Evolutionary conservation across 2,797 vertebrate species (phyloP).

Genomic region (Adrianichthys oophorus): DNA sequence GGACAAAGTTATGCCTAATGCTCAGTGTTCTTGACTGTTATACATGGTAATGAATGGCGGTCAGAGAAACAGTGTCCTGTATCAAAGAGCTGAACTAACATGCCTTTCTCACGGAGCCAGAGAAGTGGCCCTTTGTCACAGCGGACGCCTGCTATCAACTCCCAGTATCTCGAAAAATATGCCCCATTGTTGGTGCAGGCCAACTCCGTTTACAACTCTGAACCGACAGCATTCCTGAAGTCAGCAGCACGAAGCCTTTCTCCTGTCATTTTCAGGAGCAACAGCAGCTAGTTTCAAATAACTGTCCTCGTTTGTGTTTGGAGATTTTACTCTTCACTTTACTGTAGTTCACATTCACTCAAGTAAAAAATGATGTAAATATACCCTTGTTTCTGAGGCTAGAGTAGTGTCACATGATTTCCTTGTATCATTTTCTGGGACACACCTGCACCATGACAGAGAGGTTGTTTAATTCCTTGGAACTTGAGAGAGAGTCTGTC

Average conservation of each 20-base stretch:
- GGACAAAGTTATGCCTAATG: constrained; percentile 85
- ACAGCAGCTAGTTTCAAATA: constrained; percentile 21
- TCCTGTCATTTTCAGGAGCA: constrained; percentile 27
- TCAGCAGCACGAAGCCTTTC: constrained; percentile 45
- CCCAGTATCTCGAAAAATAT: constrained; percentile 77
- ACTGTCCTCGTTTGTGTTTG: constrained; percentile 5
- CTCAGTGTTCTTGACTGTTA: constrained; percentile 81
- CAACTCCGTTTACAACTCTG: constrained; percentile 74
- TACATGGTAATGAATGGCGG: constrained; percentile 90
- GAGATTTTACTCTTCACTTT: neutral
- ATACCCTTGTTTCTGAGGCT: too few relatives aligned
- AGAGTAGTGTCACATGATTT: neutral
- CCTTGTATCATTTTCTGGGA: neutral
- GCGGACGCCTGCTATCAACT: constrained; percentile 73
- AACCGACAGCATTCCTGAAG: constrained; percentile 70
- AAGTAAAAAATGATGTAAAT: neutral
- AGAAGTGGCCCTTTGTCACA: constrained; percentile 78
- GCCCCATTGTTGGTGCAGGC: constrained; percentile 78
- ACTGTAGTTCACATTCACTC: neutral
- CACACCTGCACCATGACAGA: neutral
- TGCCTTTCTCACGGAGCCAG: constrained; percentile 85
- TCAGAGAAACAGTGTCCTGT: constrained; percentile 89
- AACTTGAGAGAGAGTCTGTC: too few relatives aligned
- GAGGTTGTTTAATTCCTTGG: neutral
- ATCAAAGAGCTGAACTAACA: constrained; percentile 84